Base-by-base conservation (phyloP, 2,113 vertebrate genomes). In the Tinamus guttatus region DNA sequence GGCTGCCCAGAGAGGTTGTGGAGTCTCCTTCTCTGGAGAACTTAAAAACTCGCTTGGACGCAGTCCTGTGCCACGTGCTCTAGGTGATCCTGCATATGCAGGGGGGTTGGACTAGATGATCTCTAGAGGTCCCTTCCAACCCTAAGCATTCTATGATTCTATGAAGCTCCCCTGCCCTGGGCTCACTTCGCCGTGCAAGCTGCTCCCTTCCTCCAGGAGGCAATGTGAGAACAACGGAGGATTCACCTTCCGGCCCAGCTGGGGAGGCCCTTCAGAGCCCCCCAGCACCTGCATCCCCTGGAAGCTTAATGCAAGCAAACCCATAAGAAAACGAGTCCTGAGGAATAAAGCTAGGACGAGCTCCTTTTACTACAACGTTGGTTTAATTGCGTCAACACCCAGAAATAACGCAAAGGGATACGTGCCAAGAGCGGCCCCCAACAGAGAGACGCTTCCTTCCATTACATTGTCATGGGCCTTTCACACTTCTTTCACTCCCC, bases 341-440 rank as follows among this genome's bases (percentile, higher is more conserved):
- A 59, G 64, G 74, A 75, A 74, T 36, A 43, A 73, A 85, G 45
- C 43, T 43, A 73, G 12, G 47, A 54, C 32, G 45, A 75, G 16
- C 67, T 27, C 59, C 60, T 91, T 75, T 70, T 89, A 75, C 92
- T 87, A 96, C 96, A 89, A 83, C 15, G 0, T 92, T 68, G 34
- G 74, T 98, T 98, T 98, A 98, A 98, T 98, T 96, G 97, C 96
- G 97, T 97, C 49, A 9, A 92, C 94, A 96, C 89, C 97, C 96
- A 96, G 95, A 95, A 96, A 91, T 95, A 84, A 84, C 87, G 94
- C 85, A 94, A 62, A 78, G 94, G 93, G 64, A 78, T 90, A 96
- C 82, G 5, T 90, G 85, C 64, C 93, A 95, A 93, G 82, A 96
- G 94, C 94, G 81, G 62, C 83, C 82, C 94, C 73, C 59, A 12